A percentile compares a stretch with the other conserved stretches of the same genome.
phyloP scores from a whole-genome alignment of 1,140 invertebrate species.

The Habropoda laboriosa region DNA sequence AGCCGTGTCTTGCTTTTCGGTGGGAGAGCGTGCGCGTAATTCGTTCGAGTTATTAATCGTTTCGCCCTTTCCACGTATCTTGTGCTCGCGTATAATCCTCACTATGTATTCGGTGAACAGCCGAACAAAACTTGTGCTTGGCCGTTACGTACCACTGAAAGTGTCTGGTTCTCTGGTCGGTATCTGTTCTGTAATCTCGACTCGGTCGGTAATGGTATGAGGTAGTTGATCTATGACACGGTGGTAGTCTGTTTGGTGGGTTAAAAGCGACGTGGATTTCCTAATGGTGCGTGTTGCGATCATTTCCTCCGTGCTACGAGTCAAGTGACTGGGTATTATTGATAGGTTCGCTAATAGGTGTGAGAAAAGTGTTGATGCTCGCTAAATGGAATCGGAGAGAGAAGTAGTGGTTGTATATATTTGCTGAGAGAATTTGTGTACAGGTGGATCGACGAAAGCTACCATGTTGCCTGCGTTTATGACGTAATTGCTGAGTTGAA shows the following conservation, averaged over 20 bases:
- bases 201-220: neutral
- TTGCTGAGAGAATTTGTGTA: neutral
- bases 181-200: neutral
- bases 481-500: neutral
- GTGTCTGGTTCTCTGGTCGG: no score
- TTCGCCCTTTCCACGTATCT: neutral
- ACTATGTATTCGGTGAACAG: no score
- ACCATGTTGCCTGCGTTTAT: neutral
- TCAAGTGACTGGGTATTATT: neutral
- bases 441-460: neutral
- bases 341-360: slow-evolving; percentile 13
- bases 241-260: neutral
- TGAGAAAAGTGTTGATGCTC: slow-evolving; percentile 3
- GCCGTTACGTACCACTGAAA: no score
- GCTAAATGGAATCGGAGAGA: neutral
- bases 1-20: neutral
- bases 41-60: no score
- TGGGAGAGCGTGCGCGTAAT: neutral
- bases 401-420: neutral
- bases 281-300: neutral
- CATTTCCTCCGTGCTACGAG: no score
- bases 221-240: neutral
- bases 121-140: no score
- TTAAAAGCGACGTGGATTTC: slow-evolving; percentile 3
- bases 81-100: no score